Evolutionary conservation across 2,888 invertebrate genomes (phyloP), one percentile per base, ranked within the genome.

Genomic region (Macrophya annulata): DNA sequence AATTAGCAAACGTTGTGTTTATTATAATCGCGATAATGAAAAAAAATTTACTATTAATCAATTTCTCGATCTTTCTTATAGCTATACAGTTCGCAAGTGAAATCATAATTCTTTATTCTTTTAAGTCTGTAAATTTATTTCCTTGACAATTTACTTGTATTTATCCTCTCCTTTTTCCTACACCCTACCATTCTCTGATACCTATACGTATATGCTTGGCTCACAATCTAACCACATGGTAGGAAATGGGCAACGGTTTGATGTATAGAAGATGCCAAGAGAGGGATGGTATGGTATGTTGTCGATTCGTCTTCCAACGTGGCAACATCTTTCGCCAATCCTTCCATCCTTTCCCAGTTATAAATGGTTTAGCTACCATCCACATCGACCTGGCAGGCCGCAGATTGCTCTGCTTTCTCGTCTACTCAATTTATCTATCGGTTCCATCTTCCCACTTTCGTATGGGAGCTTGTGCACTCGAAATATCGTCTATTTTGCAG

Each of bases 241-340:
- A 83, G 68, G 51, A 68, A 71, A 83, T 83, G 83, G 71, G 83
- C 83, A 83, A 68, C 83, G 48, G 68, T 91, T 92, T 92, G 92
- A 92, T 90, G 90, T 91, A 92, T 91, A 89, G 90, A 90, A 88
- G 88, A 91, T 89, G 91, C 91, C 90, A 89, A 90, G 87, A 88
- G 88, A 87, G 88, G 89, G 88, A 87, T 90, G 88, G 89, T 87
- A 87, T 89, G 89, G 86, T 88, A 89, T 92, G 92, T 92, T 91
- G 91, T 92, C 93, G 89, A 93, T 93, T 92, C 92, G 92, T 93
- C 93, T 93, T 92, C 91, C 88, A 89, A 90, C 89, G 88, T 87
- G 88, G 71, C 87, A 87, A 86, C 88, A 88, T 88, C 89, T 90
- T 91, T 90, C 89, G 89, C 90, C 89, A 89, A 91, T 91, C 90